These are phyloP conservation scores for Cephus spinipes DNA, from an alignment of 2,888 invertebrate species.

Conservation along the genomic window DNA sequence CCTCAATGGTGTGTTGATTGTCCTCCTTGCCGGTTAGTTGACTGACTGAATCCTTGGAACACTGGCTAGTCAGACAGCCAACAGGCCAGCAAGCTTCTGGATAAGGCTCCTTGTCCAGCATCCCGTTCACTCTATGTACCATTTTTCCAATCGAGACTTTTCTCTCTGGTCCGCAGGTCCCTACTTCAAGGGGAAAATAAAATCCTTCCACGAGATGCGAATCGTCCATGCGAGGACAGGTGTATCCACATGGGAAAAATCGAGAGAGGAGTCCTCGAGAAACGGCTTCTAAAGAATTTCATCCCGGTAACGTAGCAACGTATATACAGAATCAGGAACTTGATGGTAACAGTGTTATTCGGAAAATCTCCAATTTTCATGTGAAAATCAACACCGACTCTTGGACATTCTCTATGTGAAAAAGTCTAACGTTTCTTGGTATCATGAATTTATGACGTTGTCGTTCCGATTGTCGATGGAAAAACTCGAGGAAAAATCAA, in stretches of 20 bases:
- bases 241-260: neutral
- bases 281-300: neutral
- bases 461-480: neutral
- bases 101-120: neutral
- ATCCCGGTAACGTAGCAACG: neutral
- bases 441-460: neutral
- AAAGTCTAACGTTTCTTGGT: neutral
- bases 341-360: neutral
- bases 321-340: neutral
- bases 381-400: neutral
- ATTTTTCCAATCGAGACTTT: neutral
- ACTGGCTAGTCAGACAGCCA: neutral
- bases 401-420: neutral
- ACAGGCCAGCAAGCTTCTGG: neutral
- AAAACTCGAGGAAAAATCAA: constrained; percentile 12
- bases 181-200: neutral
- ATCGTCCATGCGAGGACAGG: neutral
- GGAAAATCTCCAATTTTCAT: neutral
- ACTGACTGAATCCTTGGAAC: neutral
- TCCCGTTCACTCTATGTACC: neutral
- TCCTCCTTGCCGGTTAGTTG: constrained; percentile 18
- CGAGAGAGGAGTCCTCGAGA: neutral
- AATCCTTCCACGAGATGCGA: neutral
- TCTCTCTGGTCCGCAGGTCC: neutral
- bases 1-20: constrained; percentile 44